Conservation (phyloP, 1,140 invertebrate species). For the Dreissena polymorpha region DNA sequence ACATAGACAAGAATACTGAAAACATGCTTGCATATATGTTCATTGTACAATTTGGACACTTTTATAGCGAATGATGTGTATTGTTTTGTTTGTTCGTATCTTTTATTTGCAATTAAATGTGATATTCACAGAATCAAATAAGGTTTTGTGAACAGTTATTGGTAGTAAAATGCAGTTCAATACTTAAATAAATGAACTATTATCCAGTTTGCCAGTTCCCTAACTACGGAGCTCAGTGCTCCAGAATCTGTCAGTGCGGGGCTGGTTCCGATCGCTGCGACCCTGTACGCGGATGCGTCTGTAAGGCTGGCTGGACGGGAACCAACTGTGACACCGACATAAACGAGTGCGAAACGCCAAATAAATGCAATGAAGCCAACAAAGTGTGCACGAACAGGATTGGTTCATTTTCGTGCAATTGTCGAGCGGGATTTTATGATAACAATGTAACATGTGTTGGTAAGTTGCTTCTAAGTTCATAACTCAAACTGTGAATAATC, state of each 20-base stretch:
- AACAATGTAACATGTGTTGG: constrained; percentile 15
- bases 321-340: constrained; percentile 58
- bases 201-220: constrained; percentile 35
- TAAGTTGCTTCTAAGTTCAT: constrained; percentile 1
- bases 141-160: too few species aligned
- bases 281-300: constrained; percentile 56
- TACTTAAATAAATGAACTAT: not conserved
- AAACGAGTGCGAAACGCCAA: constrained; percentile 55
- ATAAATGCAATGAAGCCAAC: constrained; percentile 11
- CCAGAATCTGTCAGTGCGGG: constrained; percentile 53
- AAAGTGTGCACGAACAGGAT: constrained; percentile 56
- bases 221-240: constrained; percentile 55
- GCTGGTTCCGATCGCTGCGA: constrained; percentile 45
- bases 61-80: too few species aligned
- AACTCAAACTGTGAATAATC: too few species aligned
- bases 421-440: constrained; percentile 34
- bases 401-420: constrained; percentile 58
- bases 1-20: too few species aligned
- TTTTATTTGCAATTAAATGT: too few species aligned
- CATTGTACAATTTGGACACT: too few species aligned
- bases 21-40: too few species aligned
- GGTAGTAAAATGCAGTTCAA: too few species aligned
- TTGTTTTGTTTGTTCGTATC: too few species aligned
- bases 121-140: too few species aligned
- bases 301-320: constrained; percentile 61